Conservation (phyloP, 2,888 invertebrate genomes). For the Melinaea menophilus region DNA sequence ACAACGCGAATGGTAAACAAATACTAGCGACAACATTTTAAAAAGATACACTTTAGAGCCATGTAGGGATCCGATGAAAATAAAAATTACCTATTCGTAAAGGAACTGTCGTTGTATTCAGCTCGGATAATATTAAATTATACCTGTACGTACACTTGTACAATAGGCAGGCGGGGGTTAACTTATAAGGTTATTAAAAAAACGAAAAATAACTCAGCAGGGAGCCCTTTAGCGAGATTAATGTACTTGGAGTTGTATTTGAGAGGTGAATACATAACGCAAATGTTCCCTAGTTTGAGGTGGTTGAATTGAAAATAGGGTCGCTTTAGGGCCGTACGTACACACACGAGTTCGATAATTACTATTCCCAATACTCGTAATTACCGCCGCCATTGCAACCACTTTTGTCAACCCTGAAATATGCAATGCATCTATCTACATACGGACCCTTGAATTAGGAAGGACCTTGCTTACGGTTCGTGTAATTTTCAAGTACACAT, state of each 20-base stretch:
- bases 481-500: constrained; percentile 38
- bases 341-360: neutral
- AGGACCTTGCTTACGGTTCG: constrained; percentile 36
- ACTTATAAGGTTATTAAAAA: constrained; percentile 25
- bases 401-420: constrained; percentile 4
- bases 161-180: too few relatives aligned
- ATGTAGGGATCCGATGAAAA: too few relatives aligned
- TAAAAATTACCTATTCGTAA: too few relatives aligned
- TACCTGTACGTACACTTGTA: too few relatives aligned
- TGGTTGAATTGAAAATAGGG: neutral
- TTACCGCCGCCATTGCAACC: neutral
- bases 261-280: constrained; percentile 7
- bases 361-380: neutral
- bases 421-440: constrained; percentile 15
- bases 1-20: too few relatives aligned
- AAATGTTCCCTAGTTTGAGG: neutral
- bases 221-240: constrained; percentile 37
- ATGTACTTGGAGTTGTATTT: constrained; percentile 11
- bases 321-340: neutral
- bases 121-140: too few relatives aligned
- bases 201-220: constrained; percentile 36
- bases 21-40: constrained; percentile 3
- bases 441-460: constrained; percentile 29
- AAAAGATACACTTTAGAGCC: too few relatives aligned
- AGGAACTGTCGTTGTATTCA: too few relatives aligned